Base-by-base conservation (phyloP, 1,140 invertebrate species). In the Bombus terrestris region DNA sequence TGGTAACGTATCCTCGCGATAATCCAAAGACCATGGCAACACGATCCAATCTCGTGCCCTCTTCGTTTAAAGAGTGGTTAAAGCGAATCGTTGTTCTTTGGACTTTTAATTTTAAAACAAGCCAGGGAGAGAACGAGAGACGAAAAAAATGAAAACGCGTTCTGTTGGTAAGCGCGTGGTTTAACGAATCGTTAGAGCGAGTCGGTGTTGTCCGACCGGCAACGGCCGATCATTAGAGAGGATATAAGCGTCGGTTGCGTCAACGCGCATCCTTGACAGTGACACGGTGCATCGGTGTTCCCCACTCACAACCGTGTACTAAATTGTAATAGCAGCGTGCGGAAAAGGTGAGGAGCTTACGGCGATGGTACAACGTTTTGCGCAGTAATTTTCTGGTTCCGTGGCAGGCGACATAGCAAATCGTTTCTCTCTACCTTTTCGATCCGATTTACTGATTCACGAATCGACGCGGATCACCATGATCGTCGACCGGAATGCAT, bases 311-410 rank as follows among this genome's bases (percentile, higher is more conserved):
- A 47, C 47, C 85, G 69, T 35, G 76, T 41, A 77, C 81, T 83
- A 78, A 89, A 89, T 83, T 59, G 85, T 62, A 74, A 68, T 68
- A 18, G 68, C 22, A 35, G 10, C 15, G 32, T 15, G 88, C 47
- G 71, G 86, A 71, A 87, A 90, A 89, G 78, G 88, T 82, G 88
- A 89, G 81, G 88, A 89, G 85, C 81, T 87, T 73, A 84, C 88
- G 74, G 22, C 18, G 59, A 86, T 80, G 81, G 73, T 74, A 64
- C 18, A 32, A 68, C 74, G 86, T 91, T 92, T 92, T 93, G 92
- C 94, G 93, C 93, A 95, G 93, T 94, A 91, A 93, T 92, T 94
- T 94, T 90, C 90, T 84, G 80, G 90, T 88, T 90, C 87, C 88
- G 90, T 88, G 41, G 62, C 78, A 72, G 32, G 41, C 47, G 69